Percentiles rank a stretch among this genome's conserved stretches.
Conservation (phyloP, 2,797 vertebrate species). For the Gallinago stenura region DNA sequence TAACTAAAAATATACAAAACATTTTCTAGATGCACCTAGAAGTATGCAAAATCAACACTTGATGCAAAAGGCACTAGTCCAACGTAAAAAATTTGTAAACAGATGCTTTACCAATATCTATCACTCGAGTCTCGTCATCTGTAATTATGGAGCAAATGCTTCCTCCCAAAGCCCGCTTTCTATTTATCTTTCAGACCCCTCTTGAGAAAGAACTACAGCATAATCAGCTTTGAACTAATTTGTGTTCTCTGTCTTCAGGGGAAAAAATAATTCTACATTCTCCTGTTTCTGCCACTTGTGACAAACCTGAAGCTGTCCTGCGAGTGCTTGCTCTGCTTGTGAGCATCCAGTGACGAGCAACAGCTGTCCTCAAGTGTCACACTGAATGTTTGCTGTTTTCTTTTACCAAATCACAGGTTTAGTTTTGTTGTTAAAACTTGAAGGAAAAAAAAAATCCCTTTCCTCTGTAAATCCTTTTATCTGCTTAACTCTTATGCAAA, state of each 20-base stretch:
- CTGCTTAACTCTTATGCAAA: constrained; percentile 36
- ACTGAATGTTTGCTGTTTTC: not conserved
- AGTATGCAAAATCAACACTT: not conserved
- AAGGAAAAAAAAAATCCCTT: not conserved
- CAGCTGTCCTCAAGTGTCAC: not conserved
- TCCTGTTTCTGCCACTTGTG: not conserved
- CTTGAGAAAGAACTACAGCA: not conserved
- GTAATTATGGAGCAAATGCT: not conserved
- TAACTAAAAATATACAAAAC: not conserved
- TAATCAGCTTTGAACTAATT: not conserved
- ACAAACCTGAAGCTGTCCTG: not conserved
- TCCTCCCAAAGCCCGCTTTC: not conserved
- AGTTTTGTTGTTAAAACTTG: not conserved
- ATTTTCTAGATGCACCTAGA: not conserved
- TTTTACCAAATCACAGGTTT: not conserved
- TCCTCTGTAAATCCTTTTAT: not conserved
- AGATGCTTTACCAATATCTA: not conserved
- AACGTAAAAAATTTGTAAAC: not conserved
- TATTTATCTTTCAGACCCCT: not conserved
- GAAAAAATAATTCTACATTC: not conserved
- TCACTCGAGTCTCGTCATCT: not conserved
- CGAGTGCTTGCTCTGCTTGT: not conserved
- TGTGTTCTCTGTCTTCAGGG: not conserved
- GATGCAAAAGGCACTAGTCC: not conserved
- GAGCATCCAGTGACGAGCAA: not conserved